Evolutionary conservation across 1,140 invertebrate species (phyloP).

Genomic region (Oedothorax gibbosus): DNA sequence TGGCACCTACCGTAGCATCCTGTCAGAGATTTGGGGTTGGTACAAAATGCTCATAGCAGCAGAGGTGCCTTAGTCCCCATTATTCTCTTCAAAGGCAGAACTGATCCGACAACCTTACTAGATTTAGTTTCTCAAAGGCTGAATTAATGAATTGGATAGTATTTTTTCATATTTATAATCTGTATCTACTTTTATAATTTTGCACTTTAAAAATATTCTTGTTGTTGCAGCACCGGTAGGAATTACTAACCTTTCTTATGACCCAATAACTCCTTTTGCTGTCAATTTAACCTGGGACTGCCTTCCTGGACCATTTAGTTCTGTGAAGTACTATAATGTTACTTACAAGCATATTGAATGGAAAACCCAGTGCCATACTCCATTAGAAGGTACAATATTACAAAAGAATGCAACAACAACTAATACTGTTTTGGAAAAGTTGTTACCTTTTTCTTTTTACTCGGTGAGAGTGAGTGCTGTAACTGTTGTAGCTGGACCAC

Average conservation of each 20-base stretch:
- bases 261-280: neutral
- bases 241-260: neutral
- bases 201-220: neutral
- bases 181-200: no score
- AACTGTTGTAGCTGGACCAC: neutral
- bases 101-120: no score
- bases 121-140: no score
- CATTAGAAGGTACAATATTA: neutral
- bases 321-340: neutral
- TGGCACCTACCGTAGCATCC: no score
- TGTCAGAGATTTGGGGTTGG: no score
- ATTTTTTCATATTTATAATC: no score
- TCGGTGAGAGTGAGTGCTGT: neutral
- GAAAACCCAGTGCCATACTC: neutral
- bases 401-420: conserved; percentile 10
- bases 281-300: conserved; percentile 4
- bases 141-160: no score
- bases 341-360: conserved; percentile 7
- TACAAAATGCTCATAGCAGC: no score
- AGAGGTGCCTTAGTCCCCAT: no score
- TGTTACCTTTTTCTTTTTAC: neutral
- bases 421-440: neutral
- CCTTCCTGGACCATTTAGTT: neutral
- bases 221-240: neutral
- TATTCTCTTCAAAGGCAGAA: no score